Evolutionary conservation across 2,797 vertebrate genomes (phyloP).

Genomic region (Enteromius argenteus): DNA sequence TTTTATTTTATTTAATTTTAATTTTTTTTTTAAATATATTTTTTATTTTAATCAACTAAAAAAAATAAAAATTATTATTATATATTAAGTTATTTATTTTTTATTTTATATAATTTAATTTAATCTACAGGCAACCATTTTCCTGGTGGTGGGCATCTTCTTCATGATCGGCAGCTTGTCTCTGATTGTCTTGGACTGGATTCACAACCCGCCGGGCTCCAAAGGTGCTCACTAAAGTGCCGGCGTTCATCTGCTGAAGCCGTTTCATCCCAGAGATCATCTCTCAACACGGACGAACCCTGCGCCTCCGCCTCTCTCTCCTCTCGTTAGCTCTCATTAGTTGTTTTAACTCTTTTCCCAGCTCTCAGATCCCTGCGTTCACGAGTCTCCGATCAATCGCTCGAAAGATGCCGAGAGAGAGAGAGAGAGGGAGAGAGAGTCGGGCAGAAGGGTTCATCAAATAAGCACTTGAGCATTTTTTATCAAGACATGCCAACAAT

Average conservation of each 20-base stretch:
- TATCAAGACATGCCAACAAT: slow-evolving; percentile 39
- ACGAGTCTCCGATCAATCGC: neutral
- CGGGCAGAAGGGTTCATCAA: slow-evolving; percentile 6
- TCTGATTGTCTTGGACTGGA: slow-evolving; percentile 93
- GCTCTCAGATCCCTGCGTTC: neutral
- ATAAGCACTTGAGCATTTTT: slow-evolving; percentile 71
- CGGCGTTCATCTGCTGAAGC: slow-evolving; percentile 58
- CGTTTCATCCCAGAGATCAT: slow-evolving; percentile 14
- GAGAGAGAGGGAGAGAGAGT: slow-evolving; percentile 7
- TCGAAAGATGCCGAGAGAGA: neutral
- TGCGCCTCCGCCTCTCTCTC: neutral
- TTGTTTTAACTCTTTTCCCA: slow-evolving; percentile 14
- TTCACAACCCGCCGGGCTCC: slow-evolving; percentile 87
- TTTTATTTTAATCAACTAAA: too few relatives aligned
- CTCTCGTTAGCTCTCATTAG: neutral
- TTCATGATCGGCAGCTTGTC: slow-evolving; percentile 96
- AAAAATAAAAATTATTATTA: too few relatives aligned
- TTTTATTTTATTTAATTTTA: too few relatives aligned
- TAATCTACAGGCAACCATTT: slow-evolving; percentile 82
- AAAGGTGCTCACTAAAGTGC: slow-evolving; percentile 83
- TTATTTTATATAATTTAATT: neutral
- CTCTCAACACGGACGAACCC: slow-evolving; percentile 16
- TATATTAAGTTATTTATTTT: neutral
- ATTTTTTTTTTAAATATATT: too few relatives aligned
- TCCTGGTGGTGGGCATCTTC: slow-evolving; percentile 88